Percentiles rank a stretch among this genome's conserved stretches.
phyloP scores from a whole-genome alignment of 2,888 invertebrate species.

The Leuctra nigra region DNA sequence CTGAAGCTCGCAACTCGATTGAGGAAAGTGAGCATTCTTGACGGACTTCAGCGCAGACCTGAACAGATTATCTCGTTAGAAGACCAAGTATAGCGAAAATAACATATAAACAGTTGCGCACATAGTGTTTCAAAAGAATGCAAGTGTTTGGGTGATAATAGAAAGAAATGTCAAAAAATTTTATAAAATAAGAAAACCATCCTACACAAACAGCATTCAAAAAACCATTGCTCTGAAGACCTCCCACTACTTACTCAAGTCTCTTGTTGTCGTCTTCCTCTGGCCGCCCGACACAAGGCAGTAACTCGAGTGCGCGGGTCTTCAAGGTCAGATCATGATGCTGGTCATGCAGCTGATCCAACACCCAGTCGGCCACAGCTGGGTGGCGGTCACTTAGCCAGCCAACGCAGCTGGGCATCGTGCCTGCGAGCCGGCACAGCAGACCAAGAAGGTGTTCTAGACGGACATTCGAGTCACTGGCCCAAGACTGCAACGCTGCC shows the following conservation, averaged over 20 bases:
- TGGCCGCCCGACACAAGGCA: slow-evolving; percentile 32
- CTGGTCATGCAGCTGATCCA: slow-evolving; percentile 18
- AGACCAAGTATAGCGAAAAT: too few relatives aligned
- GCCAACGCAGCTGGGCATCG: slow-evolving; percentile 1
- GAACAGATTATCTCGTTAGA: too few relatives aligned
- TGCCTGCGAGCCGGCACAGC: slow-evolving; percentile 8
- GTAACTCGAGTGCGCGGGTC: slow-evolving; percentile 31
- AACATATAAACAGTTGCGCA: slow-evolving; percentile 14
- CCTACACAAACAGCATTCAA: too few relatives aligned
- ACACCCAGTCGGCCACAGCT: neutral
- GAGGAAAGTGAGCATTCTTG: slow-evolving; percentile 22
- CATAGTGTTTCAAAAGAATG: neutral
- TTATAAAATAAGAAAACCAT: slow-evolving; percentile 25
- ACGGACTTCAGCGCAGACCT: slow-evolving; percentile 20
- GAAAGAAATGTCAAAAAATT: neutral
- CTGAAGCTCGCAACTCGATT: slow-evolving; percentile 14
- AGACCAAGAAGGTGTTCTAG: slow-evolving; percentile 11
- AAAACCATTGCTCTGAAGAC: too few relatives aligned
- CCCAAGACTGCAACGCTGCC: neutral
- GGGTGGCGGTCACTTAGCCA: neutral
- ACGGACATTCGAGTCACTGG: neutral
- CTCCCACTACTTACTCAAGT: slow-evolving; percentile 27
- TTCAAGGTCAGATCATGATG: slow-evolving; percentile 17
- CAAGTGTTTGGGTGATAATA: neutral
- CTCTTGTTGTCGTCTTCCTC: slow-evolving; percentile 29